phyloP scores from a whole-genome alignment of 2,797 vertebrate species.

The Ctenochaetus hawaiiensis region DNA sequence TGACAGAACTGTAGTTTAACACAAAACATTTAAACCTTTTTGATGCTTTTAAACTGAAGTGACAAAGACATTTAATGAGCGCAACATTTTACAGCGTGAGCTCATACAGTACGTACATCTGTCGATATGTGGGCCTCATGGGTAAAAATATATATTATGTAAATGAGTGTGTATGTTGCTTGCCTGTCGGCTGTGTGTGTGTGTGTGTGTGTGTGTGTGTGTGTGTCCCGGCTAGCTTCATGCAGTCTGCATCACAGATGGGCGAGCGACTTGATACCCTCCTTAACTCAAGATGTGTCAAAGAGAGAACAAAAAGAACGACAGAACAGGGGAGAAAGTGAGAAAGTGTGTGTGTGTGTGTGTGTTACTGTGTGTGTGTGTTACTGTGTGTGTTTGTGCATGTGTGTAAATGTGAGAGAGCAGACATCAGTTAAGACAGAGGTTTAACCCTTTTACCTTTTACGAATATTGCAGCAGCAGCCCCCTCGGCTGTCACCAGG shows the following conservation, averaged over 20 bases:
- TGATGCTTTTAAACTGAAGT: too few relatives aligned
- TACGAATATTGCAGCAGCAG: slow-evolving; percentile 32
- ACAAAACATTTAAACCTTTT: too few relatives aligned
- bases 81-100: too few relatives aligned
- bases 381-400: neutral
- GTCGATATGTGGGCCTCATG: too few relatives aligned
- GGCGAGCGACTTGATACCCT: slow-evolving; percentile 63
- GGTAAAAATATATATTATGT: too few relatives aligned
- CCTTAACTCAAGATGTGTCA: slow-evolving; percentile 54
- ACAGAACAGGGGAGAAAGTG: slow-evolving; percentile 54
- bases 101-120: too few relatives aligned
- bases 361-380: slow-evolving; percentile 1
- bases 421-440: slow-evolving; percentile 20
- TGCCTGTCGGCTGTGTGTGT: slow-evolving; percentile 1
- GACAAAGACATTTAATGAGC: too few relatives aligned
- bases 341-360: slow-evolving; percentile 33
- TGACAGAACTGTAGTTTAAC: too few relatives aligned
- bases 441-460: slow-evolving; percentile 43
- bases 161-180: too few relatives aligned
- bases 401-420: neutral
- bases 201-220: slow-evolving; percentile 9
- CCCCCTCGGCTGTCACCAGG: slow-evolving; percentile 28
- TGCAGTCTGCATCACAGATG: slow-evolving; percentile 66
- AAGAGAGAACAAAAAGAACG: slow-evolving; percentile 61
- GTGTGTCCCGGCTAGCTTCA: slow-evolving; percentile 27